These are phyloP conservation scores for Pollachius pollachius DNA, from an alignment of 2,113 vertebrate species.

Conservation along the genomic window DNA sequence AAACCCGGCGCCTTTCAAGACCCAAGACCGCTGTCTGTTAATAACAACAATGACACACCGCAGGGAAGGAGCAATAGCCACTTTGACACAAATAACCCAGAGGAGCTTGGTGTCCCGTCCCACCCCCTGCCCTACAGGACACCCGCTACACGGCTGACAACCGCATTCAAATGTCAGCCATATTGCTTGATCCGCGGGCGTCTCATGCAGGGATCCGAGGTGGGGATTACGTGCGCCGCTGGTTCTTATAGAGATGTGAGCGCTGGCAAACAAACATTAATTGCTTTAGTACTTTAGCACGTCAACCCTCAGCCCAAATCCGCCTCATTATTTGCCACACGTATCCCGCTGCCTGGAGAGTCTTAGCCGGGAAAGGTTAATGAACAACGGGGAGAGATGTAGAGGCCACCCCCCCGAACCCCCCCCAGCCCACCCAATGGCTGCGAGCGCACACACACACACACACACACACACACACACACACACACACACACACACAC, in stretches of 20 bases:
- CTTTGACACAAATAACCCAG: no score
- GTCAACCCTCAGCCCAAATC: constrained; percentile 13
- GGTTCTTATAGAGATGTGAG: constrained; percentile 23
- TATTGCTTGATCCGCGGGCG: constrained; percentile 39
- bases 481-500: no score
- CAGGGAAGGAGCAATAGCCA: no score
- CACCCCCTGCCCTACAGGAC: constrained; percentile 14
- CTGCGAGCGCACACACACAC: neutral
- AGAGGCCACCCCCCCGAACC: constrained; percentile 29
- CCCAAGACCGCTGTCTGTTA: no score
- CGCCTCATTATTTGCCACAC: constrained; percentile 51
- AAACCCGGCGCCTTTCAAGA: no score
- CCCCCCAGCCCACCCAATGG: neutral
- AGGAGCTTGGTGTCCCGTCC: no score
- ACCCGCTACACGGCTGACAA: constrained; percentile 6
- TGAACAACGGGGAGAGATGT: constrained; percentile 49
- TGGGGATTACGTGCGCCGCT: constrained; percentile 15
- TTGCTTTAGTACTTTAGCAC: constrained; percentile 28
- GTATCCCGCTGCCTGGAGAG: constrained; percentile 54
- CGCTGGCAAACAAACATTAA: constrained; percentile 50
- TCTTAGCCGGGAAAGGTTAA: constrained; percentile 58
- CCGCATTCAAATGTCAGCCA: constrained; percentile 37
- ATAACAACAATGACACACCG: no score
- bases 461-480: no score
- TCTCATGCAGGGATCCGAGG: neutral